Evolutionary conservation across 1,140 invertebrate species (phyloP), one percentile per base, ranked within the genome.

Genomic region (Heliothis virescens): DNA sequence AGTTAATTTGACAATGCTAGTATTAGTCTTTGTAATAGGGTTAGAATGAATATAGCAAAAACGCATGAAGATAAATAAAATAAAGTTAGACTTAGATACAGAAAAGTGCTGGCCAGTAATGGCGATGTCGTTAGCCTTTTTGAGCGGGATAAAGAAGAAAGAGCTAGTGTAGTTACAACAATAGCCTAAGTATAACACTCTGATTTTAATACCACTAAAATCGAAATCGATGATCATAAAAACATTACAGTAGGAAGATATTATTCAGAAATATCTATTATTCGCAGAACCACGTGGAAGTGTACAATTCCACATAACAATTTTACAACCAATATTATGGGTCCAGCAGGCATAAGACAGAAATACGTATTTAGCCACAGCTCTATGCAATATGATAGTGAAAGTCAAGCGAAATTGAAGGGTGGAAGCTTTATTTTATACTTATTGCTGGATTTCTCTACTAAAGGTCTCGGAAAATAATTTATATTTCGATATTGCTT

Each of bases 391-490:
- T 84, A 85, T 85, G 77, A 82, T 79, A 82, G 87, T 88, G 88
- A 89, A 88, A 89, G 87, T 81, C 77, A 47, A 79, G 82, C 74
- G 80, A 84, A 88, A 88, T 86, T 87, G 86, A 85, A 86, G 84
- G 84, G 82, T 87, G 60, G 80, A 83, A 80, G 81, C 78, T 79
- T 86, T 84, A 82, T 87, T 77, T 89, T 86, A 89, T 79, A 85
- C 82, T 85, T 82, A 86, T 88, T 86, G 81, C 79, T 82, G 71
- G 77, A 82, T 85, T 85, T 86, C 86, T 85, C 87, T 82, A 75
- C 77, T 83, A 84, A 86, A 85, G 82, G 83, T 86, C 85, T 85
- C 73, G 57, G 63, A 62, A 80, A 72, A 83, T 80, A 81, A 79
- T 80, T 82, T 79, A 80, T 84, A 72, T 76, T 77, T 77, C 52